These are phyloP conservation scores for Formica exsecta DNA, from an alignment of 1,140 invertebrate genomes.

Conservation along the genomic window DNA sequence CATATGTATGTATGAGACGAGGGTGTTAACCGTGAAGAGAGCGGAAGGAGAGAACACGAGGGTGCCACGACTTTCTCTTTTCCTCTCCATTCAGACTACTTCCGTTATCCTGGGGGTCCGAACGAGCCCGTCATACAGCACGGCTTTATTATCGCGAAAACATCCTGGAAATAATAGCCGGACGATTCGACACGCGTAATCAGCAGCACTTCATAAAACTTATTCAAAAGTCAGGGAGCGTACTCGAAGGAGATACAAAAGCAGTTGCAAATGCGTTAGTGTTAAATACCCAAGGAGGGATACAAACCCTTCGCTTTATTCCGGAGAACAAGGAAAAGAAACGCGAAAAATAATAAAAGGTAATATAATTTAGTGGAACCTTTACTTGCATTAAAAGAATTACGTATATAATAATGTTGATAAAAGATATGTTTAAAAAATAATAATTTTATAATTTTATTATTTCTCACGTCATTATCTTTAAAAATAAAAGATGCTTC, in stretches of 20 bases:
- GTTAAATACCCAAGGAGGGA: not conserved
- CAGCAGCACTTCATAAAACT: conserved; percentile 58
- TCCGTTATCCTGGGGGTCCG: conserved; percentile 71
- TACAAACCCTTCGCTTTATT: not conserved
- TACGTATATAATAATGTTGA: not conserved
- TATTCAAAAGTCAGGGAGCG: conserved; percentile 17
- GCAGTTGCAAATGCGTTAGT: not conserved
- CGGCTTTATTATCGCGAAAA: conserved; percentile 72
- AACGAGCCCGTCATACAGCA: conserved; percentile 42
- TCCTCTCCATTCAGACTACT: conserved; percentile 68
- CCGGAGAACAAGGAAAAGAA: not conserved
- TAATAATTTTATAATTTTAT: not conserved
- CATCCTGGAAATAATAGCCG: conserved; percentile 69
- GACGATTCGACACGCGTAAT: conserved; percentile 64
- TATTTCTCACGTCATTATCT: not conserved
- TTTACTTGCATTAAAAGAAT: not conserved
- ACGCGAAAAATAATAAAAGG: not conserved
- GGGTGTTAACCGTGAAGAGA: conserved; percentile 63
- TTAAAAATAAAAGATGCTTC: not conserved
- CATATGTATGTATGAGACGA: conserved; percentile 58
- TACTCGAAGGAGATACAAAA: not conserved
- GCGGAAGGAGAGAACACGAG: conserved; percentile 53
- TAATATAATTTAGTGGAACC: not conserved
- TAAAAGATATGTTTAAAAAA: not conserved
- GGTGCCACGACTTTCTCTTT: conserved; percentile 63